These are phyloP conservation scores for Rafetus swinhoei DNA, from an alignment of 2,113 vertebrate species.

Conservation along the genomic window DNA sequence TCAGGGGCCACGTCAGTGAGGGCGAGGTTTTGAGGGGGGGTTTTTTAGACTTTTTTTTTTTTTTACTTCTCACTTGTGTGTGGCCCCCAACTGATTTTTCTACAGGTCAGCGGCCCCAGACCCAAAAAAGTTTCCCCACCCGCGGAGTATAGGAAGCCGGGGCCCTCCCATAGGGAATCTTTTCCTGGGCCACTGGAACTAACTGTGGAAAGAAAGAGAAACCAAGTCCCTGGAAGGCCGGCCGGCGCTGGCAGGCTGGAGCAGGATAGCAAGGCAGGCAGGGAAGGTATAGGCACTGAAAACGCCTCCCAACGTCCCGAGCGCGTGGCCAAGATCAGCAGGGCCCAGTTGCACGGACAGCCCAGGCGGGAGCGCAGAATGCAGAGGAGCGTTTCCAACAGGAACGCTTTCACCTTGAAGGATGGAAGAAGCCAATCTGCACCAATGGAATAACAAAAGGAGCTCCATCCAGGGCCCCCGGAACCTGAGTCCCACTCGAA, in stretches of 20 bases:
- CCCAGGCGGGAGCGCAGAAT: constrained; percentile 6
- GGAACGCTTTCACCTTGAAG: constrained; percentile 63
- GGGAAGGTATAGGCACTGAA: not conserved
- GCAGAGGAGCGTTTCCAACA: constrained; percentile 35
- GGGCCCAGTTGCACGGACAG: constrained; percentile 25
- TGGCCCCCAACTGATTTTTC: too few species aligned
- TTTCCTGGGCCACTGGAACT: not conserved
- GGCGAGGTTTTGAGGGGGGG: too few species aligned
- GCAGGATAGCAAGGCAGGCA: not conserved
- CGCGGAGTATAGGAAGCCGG: not conserved
- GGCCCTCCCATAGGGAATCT: not conserved
- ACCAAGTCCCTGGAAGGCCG: not conserved
- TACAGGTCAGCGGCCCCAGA: too few species aligned
- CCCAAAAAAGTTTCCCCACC: too few species aligned
- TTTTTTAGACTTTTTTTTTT: too few species aligned
- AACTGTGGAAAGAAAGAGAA: not conserved
- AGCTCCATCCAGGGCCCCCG: constrained; percentile 36
- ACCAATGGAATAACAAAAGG: constrained; percentile 32
- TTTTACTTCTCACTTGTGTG: too few species aligned
- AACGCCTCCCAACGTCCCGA: not conserved
- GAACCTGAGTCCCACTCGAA: constrained; percentile 35
- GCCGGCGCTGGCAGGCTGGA: not conserved
- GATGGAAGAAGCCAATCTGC: constrained; percentile 42
- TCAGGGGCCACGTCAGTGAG: too few species aligned
- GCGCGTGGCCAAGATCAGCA: not conserved